Base-by-base conservation (phyloP, 2,888 invertebrate genomes). In the Lithophane leautieri region DNA sequence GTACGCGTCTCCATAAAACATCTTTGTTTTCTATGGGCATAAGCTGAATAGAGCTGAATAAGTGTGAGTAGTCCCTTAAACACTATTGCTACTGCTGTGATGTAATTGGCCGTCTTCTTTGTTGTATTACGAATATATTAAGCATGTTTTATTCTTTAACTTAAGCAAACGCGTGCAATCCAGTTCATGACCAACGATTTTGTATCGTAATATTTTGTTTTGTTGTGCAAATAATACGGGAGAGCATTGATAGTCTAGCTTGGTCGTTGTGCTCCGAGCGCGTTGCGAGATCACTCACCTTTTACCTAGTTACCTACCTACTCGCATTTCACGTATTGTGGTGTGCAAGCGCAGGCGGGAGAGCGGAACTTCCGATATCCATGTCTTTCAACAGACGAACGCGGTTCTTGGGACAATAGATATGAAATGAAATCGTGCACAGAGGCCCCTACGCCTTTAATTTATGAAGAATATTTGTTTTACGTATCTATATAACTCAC, bases 241-340 rank as follows among this genome's bases (percentile, higher is more conserved):
- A 78, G 83, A 77, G 65, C 79, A 73, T 76, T 70, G 76, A 83
- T 82, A 80, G 68, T 70, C 60, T 81, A 73, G 76, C 52, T 44
- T 74, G 71, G 70, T 56, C 75, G 73, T 69, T 67, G 66, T 81
- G 77, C 68, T 80, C 71, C 28, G 54, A 75, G 65, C 70, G 74
- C 80, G 80, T 79, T 84, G 84, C 73, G 87, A 89, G 91, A 89
- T 87, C 92, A 91, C 89, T 92, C 92, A 92, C 92, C 92, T 92
- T 89, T 92, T 90, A 91, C 92, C 92, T 85, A 92, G 89, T 92
- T 91, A 92, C 90, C 90, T 89, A 90, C 79, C 91, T 89, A 86
- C 87, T 90, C 86, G 86, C 88, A 89, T 89, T 90, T 89, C 89
- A 88, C 86, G 85, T 89, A 87, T 85, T 89, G 83, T 86, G 72